A percentile compares a stretch with the other conserved stretches of the same genome.
Conservation (phyloP, 2,888 invertebrate genomes). For the Drosophila tripunctata region DNA sequence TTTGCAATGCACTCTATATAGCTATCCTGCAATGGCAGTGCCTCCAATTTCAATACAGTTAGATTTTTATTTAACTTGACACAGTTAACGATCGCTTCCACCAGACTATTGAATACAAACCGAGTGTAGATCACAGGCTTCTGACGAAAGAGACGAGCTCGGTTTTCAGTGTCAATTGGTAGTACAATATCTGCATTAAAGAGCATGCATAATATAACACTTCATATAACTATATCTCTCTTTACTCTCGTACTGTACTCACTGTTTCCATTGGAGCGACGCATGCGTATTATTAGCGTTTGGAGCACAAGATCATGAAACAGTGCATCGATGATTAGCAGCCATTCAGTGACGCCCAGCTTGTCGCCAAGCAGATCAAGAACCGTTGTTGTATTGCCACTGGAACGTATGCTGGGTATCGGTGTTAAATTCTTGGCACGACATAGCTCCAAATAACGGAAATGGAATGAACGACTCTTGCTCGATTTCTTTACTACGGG, state of each 20-base stretch:
- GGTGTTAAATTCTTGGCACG: slow-evolving; percentile 82
- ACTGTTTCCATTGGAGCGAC: slow-evolving; percentile 82
- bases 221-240: no score
- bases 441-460: slow-evolving; percentile 83
- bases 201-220: not conserved
- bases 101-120: slow-evolving; percentile 88
- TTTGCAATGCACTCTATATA: slow-evolving; percentile 87
- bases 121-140: slow-evolving; percentile 89
- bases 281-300: slow-evolving; percentile 88
- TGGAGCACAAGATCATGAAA: slow-evolving; percentile 89
- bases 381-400: slow-evolving; percentile 84
- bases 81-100: slow-evolving; percentile 88
- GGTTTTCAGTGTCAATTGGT: slow-evolving; percentile 86
- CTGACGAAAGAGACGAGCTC: slow-evolving; percentile 87
- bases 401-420: slow-evolving; percentile 77
- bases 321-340: slow-evolving; percentile 89
- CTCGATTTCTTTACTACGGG: slow-evolving; percentile 76
- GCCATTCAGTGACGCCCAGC: slow-evolving; percentile 91
- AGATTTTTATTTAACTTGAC: slow-evolving; percentile 87
- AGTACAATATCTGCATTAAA: slow-evolving; percentile 59
- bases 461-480: slow-evolving; percentile 82
- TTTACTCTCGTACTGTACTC: slow-evolving; percentile 7
- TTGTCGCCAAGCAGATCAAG: slow-evolving; percentile 91
- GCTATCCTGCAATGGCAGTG: slow-evolving; percentile 88
- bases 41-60: slow-evolving; percentile 88